These are phyloP conservation scores for Merluccius polli DNA, from an alignment of 2,797 vertebrate species.

Conservation along the genomic window DNA sequence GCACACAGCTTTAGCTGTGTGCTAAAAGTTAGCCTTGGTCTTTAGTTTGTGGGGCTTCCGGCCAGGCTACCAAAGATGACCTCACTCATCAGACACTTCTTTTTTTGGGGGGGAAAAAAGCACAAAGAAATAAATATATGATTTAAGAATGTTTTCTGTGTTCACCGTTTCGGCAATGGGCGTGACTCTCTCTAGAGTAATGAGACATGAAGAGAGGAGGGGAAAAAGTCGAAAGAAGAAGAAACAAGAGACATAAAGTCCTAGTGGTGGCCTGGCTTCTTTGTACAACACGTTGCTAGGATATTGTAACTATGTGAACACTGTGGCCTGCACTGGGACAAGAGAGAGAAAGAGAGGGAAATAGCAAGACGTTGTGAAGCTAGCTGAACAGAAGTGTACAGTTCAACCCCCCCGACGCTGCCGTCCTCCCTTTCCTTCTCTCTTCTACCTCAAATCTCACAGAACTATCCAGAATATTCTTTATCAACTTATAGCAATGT, in stretches of 20 bases:
- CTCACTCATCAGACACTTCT: not conserved
- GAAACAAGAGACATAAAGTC: constrained; percentile 35
- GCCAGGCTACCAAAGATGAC: not conserved
- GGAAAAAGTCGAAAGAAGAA: constrained; percentile 9
- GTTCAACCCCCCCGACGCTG: not conserved
- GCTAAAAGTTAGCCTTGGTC: too few relatives aligned
- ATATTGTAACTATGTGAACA: constrained; percentile 57
- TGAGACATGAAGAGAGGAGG: not conserved
- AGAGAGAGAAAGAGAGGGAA: constrained; percentile 36
- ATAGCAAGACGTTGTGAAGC: constrained; percentile 19
- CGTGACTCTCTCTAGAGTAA: not conserved
- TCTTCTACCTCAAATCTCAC: not conserved
- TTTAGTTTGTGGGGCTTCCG: not conserved
- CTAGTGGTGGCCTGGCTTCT: constrained; percentile 50
- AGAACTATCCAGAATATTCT: not conserved
- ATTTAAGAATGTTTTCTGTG: not conserved
- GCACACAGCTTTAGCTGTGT: not conserved
- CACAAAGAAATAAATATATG: not conserved
- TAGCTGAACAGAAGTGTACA: constrained; percentile 15
- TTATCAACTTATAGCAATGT: not conserved
- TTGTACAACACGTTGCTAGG: constrained; percentile 68
- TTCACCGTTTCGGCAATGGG: not conserved
- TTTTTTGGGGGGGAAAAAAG: not conserved
- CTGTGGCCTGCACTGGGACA: constrained; percentile 29
- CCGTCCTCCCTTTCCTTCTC: not conserved